Percentiles rank a stretch among this genome's conserved stretches.
Conservation (phyloP, 2,888 invertebrate species). For the Eulithis prunata region DNA sequence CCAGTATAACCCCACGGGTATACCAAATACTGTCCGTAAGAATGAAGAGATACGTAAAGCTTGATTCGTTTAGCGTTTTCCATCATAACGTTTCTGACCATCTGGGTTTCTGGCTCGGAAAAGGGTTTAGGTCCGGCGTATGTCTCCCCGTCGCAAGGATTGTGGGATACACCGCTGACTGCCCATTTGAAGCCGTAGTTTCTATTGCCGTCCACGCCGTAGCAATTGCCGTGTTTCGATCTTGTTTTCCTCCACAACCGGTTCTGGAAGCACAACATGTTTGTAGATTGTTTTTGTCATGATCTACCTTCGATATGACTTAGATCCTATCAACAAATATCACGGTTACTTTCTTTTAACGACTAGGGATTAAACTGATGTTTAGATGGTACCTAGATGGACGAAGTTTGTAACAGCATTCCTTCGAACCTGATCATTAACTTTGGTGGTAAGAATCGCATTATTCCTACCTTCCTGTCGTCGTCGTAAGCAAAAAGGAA, state of each 20-base stretch:
- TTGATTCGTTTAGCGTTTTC: constrained; percentile 78
- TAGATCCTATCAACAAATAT: too few relatives aligned
- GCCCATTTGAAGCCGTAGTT: constrained; percentile 89
- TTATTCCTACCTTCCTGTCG: too few relatives aligned
- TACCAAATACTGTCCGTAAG: constrained; percentile 86
- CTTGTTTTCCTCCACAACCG: constrained; percentile 87
- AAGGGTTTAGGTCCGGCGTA: constrained; percentile 85
- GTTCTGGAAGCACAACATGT: constrained; percentile 67
- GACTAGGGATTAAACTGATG: too few relatives aligned
- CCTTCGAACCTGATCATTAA: too few relatives aligned
- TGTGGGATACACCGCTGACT: constrained; percentile 85
- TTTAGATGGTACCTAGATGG: too few relatives aligned
- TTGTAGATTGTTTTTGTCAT: background rate
- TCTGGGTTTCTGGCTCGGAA: constrained; percentile 85
- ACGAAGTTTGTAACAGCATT: too few relatives aligned
- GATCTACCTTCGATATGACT: background rate
- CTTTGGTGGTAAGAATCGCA: too few relatives aligned
- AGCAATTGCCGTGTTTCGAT: constrained; percentile 72
- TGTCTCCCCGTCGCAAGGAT: constrained; percentile 84
- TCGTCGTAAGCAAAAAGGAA: too few relatives aligned
- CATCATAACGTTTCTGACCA: constrained; percentile 82
- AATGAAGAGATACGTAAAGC: constrained; percentile 88
- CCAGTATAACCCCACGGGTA: constrained; percentile 87
- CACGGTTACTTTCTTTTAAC: too few relatives aligned
- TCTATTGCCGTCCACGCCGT: constrained; percentile 88